phyloP scores from a whole-genome alignment of 2,888 invertebrate genomes.

The Dryadula phaetusa region DNA sequence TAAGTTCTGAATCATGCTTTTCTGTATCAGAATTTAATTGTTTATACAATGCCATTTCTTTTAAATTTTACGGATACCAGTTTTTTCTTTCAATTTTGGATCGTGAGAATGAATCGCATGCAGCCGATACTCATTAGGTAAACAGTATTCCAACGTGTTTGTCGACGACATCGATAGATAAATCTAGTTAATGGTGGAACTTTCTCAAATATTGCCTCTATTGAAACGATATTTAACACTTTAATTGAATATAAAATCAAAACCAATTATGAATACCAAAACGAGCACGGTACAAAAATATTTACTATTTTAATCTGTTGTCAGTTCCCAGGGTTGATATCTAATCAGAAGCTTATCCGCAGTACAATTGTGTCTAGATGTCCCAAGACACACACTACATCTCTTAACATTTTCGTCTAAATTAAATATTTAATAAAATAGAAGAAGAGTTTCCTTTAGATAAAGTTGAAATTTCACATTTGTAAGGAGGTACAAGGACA shows the following conservation, averaged over 20 bases:
- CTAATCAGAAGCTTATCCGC: slow-evolving; percentile 77
- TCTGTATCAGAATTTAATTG: slow-evolving; percentile 69
- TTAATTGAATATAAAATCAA: neutral
- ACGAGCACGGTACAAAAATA: neutral
- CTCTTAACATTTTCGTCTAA: slow-evolving; percentile 64
- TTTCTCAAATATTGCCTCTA: slow-evolving; percentile 34
- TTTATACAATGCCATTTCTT: slow-evolving; percentile 80
- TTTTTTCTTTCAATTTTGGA: slow-evolving; percentile 63
- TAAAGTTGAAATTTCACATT: slow-evolving; percentile 66
- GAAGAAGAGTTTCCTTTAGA: slow-evolving; percentile 70
- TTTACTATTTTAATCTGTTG: slow-evolving; percentile 67
- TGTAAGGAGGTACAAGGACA: too few species aligned
- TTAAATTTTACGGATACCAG: slow-evolving; percentile 70
- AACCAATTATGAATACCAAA: neutral
- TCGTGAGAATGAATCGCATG: slow-evolving; percentile 79
- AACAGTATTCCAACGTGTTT: slow-evolving; percentile 71
- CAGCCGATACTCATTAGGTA: slow-evolving; percentile 74
- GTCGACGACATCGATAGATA: slow-evolving; percentile 51
- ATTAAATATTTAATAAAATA: slow-evolving; percentile 78
- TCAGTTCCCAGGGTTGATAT: slow-evolving; percentile 78
- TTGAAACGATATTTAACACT: neutral
- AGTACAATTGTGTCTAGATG: slow-evolving; percentile 69
- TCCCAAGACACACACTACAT: slow-evolving; percentile 56
- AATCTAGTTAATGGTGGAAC: slow-evolving; percentile 44
- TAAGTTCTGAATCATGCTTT: slow-evolving; percentile 54